Evolutionary conservation across 2,113 vertebrate genomes (phyloP), one percentile per base, ranked within the genome.

Genomic region (Lycaon pictus): DNA sequence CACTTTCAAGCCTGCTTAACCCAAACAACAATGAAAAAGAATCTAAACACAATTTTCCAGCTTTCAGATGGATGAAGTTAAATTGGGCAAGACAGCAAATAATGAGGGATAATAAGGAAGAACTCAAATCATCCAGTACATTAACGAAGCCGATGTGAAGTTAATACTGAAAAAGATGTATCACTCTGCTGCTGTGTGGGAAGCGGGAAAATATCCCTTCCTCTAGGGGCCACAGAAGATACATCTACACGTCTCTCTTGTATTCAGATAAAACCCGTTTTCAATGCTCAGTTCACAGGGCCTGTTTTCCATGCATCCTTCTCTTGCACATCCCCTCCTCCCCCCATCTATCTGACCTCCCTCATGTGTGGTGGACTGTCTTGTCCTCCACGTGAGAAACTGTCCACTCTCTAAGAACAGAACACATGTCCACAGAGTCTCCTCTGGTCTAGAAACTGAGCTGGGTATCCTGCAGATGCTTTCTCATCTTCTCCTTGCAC

Each of bases 51-150:
- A 94, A 97, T 98, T 98, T 98, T 95, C 88, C 85, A 97, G 79
- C 94, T 98, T 98, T 98, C 98, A 98, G 96, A 98, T 98, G 98
- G 77, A 97, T 92, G 82, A 97, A 97, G 96, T 98, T 98, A 98
- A 98, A 99, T 99, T 97, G 93, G 87, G 97, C 98, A 98, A 98
- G 98, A 98, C 98, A 95, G 96, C 96, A 98, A 98, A 98, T 98
- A 99, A 99, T 97, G 97, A 98, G 96, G 74, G 97, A 95, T 97
- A 98, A 98, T 98, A 97, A 98, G 96, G 89, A 98, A 97, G 90
- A 95, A 81, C 97, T 97, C 96, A 88, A 98, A 98, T 98, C 96
- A 98, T 88, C 13, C 94, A 98, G 98, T 97, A 98, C 97, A 97
- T 97, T 93, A 96, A 96, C 81, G 9, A 87, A 97, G 87, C 65